phyloP scores from a whole-genome alignment of 30 jellyfish, hydroid and myxozoan species.

The Aurelia aurita region DNA sequence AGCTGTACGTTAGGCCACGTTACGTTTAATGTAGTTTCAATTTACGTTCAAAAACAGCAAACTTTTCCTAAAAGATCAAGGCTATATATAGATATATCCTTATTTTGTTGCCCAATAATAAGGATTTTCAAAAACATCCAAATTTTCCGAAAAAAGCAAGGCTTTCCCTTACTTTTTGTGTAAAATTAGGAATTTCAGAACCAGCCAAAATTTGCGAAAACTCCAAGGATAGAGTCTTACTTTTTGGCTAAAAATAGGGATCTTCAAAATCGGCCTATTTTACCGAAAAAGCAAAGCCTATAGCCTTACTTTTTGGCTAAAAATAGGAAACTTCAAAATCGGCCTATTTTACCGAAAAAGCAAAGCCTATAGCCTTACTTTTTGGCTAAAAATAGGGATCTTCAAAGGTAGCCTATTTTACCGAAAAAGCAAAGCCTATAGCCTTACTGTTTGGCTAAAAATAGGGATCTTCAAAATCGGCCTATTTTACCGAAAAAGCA shows the following conservation, averaged over 20 bases:
- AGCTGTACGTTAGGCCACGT: too few species aligned
- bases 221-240: background rate
- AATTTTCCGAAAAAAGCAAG: background rate
- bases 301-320: background rate
- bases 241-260: background rate
- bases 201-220: background rate
- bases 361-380: background rate
- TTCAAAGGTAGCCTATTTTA: background rate
- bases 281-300: background rate
- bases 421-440: background rate
- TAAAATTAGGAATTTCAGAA: background rate
- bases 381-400: background rate
- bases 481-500: background rate
- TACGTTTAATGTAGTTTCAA: too few species aligned
- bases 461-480: background rate
- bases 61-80: too few species aligned
- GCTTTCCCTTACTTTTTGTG: slow-evolving; percentile 8
- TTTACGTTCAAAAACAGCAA: too few species aligned
- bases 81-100: background rate
- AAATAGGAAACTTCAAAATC: background rate
- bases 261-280: background rate
- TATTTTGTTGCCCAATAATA: background rate
- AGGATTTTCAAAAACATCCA: background rate
- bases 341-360: background rate
- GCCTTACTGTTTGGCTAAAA: background rate